These are phyloP conservation scores for Tragelaphus scriptus DNA, from an alignment of 2,113 vertebrate species.

Conservation along the genomic window DNA sequence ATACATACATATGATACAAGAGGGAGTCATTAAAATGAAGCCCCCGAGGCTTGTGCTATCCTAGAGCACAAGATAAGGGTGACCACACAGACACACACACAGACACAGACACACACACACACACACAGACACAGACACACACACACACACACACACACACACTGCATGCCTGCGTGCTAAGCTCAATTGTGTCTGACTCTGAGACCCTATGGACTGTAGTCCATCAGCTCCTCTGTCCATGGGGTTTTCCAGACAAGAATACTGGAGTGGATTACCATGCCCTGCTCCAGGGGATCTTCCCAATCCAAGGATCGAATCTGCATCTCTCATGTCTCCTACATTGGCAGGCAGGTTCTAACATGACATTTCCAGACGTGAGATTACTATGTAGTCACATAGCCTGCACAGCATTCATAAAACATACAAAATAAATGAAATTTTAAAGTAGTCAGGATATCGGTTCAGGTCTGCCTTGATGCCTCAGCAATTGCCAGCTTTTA, in stretches of 20 bases:
- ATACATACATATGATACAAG: neutral
- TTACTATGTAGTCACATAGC: neutral
- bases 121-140: no score
- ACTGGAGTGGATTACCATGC: neutral
- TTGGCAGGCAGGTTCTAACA: neutral
- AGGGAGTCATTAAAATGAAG: neutral
- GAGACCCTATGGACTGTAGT: neutral
- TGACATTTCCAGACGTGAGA: neutral
- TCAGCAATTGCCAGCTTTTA: neutral
- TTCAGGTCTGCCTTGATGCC: neutral
- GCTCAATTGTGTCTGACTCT: neutral
- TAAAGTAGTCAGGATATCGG: neutral
- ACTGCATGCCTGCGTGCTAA: neutral
- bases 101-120: accelerated
- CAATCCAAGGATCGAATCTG: neutral
- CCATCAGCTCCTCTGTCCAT: neutral
- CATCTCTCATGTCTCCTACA: neutral
- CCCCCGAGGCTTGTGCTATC: neutral
- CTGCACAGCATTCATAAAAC: neutral
- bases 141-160: no score
- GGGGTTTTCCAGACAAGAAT: neutral
- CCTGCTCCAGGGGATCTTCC: neutral
- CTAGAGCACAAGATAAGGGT: neutral
- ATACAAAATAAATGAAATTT: neutral
- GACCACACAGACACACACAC: no score